phyloP scores from a whole-genome alignment of 2,888 invertebrate species.

The Lepidochitona cinerea region DNA sequence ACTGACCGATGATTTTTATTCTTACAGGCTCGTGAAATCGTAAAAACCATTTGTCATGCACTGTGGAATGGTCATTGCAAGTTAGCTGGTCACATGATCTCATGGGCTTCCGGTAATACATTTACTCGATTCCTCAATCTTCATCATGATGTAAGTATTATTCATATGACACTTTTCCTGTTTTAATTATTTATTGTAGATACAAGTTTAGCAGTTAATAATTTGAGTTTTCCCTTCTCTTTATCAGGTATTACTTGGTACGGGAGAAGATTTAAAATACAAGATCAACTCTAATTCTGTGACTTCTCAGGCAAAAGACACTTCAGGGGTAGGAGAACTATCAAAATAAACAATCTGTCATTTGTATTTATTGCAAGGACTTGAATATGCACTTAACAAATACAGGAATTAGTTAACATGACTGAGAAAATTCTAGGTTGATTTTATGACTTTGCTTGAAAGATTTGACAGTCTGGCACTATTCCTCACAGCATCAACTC shows the following conservation, averaged over 20 bases:
- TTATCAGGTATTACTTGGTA: neutral
- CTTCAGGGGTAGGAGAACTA: neutral
- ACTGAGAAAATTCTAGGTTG: no score
- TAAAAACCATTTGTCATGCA: conserved; percentile 45
- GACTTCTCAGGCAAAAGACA: neutral
- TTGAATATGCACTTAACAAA: no score
- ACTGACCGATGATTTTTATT: neutral
- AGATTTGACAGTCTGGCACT: no score
- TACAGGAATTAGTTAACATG: no score
- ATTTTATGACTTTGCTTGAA: no score
- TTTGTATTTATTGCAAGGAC: no score
- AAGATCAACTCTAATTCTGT: neutral
- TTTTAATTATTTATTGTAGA: no score
- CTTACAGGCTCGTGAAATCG: neutral
- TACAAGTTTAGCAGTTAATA: no score
- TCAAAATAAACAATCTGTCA: no score
- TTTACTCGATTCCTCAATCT: conserved; percentile 27
- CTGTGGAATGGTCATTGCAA: conserved; percentile 65
- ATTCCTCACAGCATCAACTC: no score
- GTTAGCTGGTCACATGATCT: conserved; percentile 62
- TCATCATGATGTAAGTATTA: neutral
- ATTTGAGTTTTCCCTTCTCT: neutral
- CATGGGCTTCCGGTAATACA: conserved; percentile 45
- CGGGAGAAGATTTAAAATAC: neutral
- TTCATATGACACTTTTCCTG: no score